These are phyloP conservation scores for Charaxes varanes DNA, from an alignment of 1,140 invertebrate species.

Conservation along the genomic window DNA sequence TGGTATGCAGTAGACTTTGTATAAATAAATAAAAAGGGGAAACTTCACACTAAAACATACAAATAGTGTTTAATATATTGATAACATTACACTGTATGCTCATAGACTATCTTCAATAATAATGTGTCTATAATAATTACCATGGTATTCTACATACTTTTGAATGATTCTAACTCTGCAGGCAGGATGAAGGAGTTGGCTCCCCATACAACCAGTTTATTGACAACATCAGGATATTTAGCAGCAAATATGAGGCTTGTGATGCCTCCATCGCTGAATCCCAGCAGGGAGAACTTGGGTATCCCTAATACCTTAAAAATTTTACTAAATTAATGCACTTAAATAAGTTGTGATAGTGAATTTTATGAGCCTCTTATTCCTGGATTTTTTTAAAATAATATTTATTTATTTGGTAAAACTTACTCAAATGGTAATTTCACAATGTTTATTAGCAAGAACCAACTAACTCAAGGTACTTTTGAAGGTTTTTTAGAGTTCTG, in stretches of 20 bases:
- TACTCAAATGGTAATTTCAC: too few species aligned
- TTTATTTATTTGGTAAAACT: neutral
- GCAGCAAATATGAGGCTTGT: constrained; percentile 84
- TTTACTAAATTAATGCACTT: neutral
- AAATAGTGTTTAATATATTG: too few species aligned
- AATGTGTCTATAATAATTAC: neutral
- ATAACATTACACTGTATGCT: too few species aligned
- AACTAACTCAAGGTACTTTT: too few species aligned
- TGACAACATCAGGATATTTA: constrained; percentile 78
- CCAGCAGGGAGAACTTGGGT: constrained; percentile 84
- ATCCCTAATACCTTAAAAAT: constrained; percentile 75
- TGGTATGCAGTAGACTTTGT: too few species aligned
- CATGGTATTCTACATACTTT: constrained; percentile 55
- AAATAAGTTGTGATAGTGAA: neutral
- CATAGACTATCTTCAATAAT: too few species aligned
- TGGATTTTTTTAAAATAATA: neutral
- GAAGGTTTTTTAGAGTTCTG: too few species aligned
- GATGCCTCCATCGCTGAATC: constrained; percentile 94
- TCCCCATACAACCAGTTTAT: constrained; percentile 87
- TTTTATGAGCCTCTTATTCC: neutral
- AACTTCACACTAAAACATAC: too few species aligned
- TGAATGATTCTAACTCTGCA: constrained; percentile 79
- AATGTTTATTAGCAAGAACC: too few species aligned
- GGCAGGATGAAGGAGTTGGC: constrained; percentile 83
- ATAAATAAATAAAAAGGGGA: too few species aligned